Percentiles rank a stretch among this genome's conserved stretches.
phyloP scores from a whole-genome alignment of 1,140 invertebrate genomes.

The Cataglyphis hispanica region DNA sequence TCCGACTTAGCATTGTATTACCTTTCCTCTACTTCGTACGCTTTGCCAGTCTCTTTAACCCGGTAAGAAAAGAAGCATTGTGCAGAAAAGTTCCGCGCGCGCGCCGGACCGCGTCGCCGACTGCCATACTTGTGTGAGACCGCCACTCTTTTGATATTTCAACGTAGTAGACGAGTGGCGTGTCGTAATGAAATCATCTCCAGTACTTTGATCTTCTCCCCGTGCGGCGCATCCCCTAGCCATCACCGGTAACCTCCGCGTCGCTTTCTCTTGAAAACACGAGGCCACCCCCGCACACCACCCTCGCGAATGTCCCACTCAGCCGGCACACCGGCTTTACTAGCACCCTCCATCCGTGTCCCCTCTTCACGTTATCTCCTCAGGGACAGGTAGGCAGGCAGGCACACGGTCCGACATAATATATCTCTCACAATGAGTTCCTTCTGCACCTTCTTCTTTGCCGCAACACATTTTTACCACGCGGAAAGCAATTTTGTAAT shows the following conservation, averaged over 20 bases:
- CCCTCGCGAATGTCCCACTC: slow-evolving; percentile 61
- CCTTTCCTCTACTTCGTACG: slow-evolving; percentile 40
- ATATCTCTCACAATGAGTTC: slow-evolving; percentile 66
- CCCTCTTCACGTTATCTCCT: slow-evolving; percentile 6
- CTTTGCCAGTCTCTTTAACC: slow-evolving; percentile 63
- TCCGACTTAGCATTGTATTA: slow-evolving; percentile 44
- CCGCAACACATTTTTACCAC: slow-evolving; percentile 71
- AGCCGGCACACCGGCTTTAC: slow-evolving; percentile 4
- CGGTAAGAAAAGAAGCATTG: slow-evolving; percentile 77
- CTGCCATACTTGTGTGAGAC: slow-evolving; percentile 74
- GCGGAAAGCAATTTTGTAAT: slow-evolving; percentile 78
- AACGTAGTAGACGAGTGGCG: slow-evolving; percentile 84
- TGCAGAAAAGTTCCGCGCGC: slow-evolving; percentile 75
- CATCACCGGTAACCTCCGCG: slow-evolving; percentile 68
- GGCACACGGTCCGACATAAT: background rate
- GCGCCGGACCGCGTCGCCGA: slow-evolving; percentile 60
- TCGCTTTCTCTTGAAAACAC: slow-evolving; percentile 76
- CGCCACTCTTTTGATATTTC: slow-evolving; percentile 86
- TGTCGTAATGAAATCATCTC: slow-evolving; percentile 86
- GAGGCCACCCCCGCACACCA: slow-evolving; percentile 32
- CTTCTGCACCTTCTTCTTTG: slow-evolving; percentile 72
- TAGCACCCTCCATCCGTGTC: slow-evolving; percentile 5
- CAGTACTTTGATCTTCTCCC: slow-evolving; percentile 85
- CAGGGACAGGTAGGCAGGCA: slow-evolving; percentile 34
- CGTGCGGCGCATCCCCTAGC: slow-evolving; percentile 72